Percentiles rank a stretch among this genome's conserved stretches.
These are phyloP conservation scores for Plagodis pulveraria DNA, from an alignment of 2,888 invertebrate genomes.

Conservation along the genomic window DNA sequence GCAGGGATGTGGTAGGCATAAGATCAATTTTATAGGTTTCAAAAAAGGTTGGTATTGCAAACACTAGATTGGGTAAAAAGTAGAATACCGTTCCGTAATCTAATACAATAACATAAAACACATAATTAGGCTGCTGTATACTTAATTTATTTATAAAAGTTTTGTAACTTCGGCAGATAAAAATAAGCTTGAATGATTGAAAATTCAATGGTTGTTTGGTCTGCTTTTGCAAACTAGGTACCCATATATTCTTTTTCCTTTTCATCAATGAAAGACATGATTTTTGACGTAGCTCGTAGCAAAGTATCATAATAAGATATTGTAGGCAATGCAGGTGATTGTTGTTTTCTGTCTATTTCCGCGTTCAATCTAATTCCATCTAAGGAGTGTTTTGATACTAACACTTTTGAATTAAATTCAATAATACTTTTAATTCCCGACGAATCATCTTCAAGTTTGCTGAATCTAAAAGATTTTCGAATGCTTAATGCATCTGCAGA, in stretches of 20 bases:
- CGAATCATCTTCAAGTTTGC: conserved; percentile 46
- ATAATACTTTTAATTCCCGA: conserved; percentile 38
- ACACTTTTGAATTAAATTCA: conserved; percentile 27
- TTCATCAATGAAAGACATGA: conserved; percentile 58
- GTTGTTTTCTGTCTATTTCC: conserved; percentile 25
- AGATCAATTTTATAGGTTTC: too few relatives aligned
- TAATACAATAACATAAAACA: too few relatives aligned
- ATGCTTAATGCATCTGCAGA: conserved; percentile 25
- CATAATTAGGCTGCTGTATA: too few relatives aligned
- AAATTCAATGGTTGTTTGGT: too few relatives aligned
- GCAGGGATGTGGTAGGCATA: too few relatives aligned
- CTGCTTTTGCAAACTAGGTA: too few relatives aligned
- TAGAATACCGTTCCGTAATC: too few relatives aligned
- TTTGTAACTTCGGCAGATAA: too few relatives aligned
- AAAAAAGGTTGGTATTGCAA: too few relatives aligned
- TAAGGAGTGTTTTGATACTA: conserved; percentile 13
- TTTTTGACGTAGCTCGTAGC: conserved; percentile 51
- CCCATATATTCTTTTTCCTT: conserved; percentile 58
- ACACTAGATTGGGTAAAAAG: too few relatives aligned
- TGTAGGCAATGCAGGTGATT: conserved; percentile 5
- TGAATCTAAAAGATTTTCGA: conserved; percentile 42
- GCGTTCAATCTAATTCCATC: conserved; percentile 30
- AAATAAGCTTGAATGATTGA: too few relatives aligned
- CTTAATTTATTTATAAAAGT: too few relatives aligned
- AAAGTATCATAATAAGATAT: conserved; percentile 35